A percentile compares a stretch with the other conserved stretches of the same genome.
Conservation (phyloP, 2,888 invertebrate genomes). For the Ophion slaviceki region DNA sequence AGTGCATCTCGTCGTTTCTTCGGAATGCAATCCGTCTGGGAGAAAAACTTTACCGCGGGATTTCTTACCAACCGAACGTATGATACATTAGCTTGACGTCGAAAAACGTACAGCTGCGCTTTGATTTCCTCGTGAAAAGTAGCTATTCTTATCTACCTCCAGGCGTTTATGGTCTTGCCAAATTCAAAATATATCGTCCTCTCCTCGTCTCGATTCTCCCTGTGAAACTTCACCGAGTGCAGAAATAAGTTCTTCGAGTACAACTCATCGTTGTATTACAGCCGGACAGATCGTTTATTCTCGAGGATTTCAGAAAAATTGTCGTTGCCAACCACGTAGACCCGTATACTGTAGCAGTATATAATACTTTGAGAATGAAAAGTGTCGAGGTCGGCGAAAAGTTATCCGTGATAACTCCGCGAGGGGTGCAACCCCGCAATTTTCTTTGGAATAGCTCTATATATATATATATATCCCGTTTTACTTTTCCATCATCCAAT, state of each 20-base stretch:
- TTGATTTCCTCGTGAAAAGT: not conserved
- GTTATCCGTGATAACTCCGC: conserved; percentile 63
- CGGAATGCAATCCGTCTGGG: too few relatives aligned
- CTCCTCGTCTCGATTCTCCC: not conserved
- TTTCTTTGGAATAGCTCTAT: conserved; percentile 5
- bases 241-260: conserved; percentile 42
- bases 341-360: conserved; percentile 27
- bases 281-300: conserved; percentile 39
- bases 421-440: conserved; percentile 35
- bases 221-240: conserved; percentile 29
- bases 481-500: conserved; percentile 27
- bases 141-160: not conserved
- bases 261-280: conserved; percentile 32
- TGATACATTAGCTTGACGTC: too few relatives aligned
- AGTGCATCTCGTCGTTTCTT: too few relatives aligned
- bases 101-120: not conserved
- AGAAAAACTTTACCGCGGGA: too few relatives aligned
- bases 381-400: conserved; percentile 58
- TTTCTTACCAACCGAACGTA: too few relatives aligned
- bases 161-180: not conserved
- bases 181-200: conserved; percentile 16
- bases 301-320: conserved; percentile 57
- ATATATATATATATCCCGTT: conserved; percentile 23
- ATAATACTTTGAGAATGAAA: conserved; percentile 59
- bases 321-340: conserved; percentile 59